A percentile compares a stretch with the other conserved stretches of the same genome.
These are phyloP conservation scores for Synanthedon myopaeformis DNA, from an alignment of 2,888 invertebrate genomes.

Conservation along the genomic window DNA sequence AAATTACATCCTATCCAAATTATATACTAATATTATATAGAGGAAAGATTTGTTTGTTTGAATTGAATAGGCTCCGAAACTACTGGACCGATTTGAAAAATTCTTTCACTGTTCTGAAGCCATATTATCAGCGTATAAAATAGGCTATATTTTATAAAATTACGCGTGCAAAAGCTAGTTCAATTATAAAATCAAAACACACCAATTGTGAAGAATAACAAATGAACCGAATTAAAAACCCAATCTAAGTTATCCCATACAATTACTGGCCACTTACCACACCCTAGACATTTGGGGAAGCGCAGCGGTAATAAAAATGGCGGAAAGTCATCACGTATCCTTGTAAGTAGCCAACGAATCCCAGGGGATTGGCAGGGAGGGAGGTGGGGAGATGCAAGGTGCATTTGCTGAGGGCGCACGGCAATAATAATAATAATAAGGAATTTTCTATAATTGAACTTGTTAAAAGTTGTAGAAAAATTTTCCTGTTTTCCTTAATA, in stretches of 20 bases:
- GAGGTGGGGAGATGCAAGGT: conserved; percentile 19
- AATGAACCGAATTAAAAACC: conserved; percentile 53
- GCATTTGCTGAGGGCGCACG: conserved; percentile 15
- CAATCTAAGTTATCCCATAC: conserved; percentile 68
- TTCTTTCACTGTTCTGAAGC: no score
- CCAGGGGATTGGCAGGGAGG: conserved; percentile 24
- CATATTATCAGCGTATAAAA: no score
- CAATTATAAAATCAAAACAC: no score
- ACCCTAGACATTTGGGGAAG: conserved; percentile 37
- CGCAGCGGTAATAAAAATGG: conserved; percentile 38
- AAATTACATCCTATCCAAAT: no score
- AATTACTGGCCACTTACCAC: conserved; percentile 62
- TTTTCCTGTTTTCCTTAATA: neutral
- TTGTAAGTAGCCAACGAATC: conserved; percentile 17
- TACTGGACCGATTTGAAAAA: no score
- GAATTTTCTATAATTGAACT: neutral
- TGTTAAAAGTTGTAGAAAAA: neutral
- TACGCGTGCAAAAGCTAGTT: no score
- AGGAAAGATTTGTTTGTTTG: no score
- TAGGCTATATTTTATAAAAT: no score
- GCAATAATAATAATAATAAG: neutral
- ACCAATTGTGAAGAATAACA: conserved; percentile 4
- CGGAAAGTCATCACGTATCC: conserved; percentile 34
- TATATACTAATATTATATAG: no score
- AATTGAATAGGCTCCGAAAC: no score